A percentile compares a stretch with the other conserved stretches of the same genome.
Conservation (phyloP, 2,888 invertebrate genomes). For the Chromoteleia sp. region DNA sequence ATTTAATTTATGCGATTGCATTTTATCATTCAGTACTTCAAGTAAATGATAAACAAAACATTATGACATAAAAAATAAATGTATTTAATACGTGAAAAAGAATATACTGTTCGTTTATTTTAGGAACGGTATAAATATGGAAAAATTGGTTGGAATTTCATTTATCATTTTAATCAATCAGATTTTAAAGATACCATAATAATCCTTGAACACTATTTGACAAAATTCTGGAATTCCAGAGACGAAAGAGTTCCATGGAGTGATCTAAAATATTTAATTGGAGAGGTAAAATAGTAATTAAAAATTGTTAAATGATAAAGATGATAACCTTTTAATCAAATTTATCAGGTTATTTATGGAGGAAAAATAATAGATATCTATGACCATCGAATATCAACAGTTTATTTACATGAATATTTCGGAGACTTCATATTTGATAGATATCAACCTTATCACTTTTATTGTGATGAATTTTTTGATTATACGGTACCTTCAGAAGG, state of each 20-base stretch:
- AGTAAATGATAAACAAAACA: constrained; percentile 85
- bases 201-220: constrained; percentile 93
- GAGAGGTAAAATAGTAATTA: constrained; percentile 88
- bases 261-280: constrained; percentile 95
- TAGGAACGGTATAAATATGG: constrained; percentile 96
- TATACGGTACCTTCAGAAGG: constrained; percentile 91
- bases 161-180: constrained; percentile 96
- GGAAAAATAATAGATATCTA: constrained; percentile 96
- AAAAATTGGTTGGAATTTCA: constrained; percentile 97
- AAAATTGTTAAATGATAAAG: background rate
- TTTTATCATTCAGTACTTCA: constrained; percentile 97
- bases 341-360: constrained; percentile 94
- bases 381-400: constrained; percentile 93
- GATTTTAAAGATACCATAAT: constrained; percentile 95
- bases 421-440: constrained; percentile 96
- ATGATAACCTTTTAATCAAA: background rate
- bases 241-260: constrained; percentile 93
- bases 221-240: constrained; percentile 87
- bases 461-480: constrained; percentile 89
- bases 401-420: constrained; percentile 97
- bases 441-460: constrained; percentile 96
- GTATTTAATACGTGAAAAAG: background rate
- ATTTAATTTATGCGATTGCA: constrained; percentile 93
- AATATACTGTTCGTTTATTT: background rate
- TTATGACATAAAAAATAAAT: background rate